Evolutionary conservation across 1,140 invertebrate genomes (phyloP).

Genomic region (Popillia japonica): DNA sequence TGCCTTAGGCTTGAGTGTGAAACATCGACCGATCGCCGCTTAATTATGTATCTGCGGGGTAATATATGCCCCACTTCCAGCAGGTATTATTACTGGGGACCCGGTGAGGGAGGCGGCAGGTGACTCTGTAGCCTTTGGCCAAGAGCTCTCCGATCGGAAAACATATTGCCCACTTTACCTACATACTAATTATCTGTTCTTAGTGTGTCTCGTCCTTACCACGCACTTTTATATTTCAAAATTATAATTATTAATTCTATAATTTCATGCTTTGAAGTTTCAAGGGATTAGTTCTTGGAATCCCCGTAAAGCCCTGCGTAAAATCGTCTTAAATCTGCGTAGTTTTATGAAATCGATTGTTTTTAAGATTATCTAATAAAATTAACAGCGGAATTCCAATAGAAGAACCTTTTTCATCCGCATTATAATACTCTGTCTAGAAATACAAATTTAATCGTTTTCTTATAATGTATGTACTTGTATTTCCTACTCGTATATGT

Average conservation of each 20-base stretch:
- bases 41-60: constrained; percentile 51
- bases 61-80: constrained; percentile 50
- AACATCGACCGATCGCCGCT: constrained; percentile 49
- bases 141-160: constrained; percentile 42
- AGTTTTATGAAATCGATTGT: too few relatives aligned
- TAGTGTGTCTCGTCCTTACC: constrained; percentile 38
- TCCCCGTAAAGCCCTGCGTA: not conserved
- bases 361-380: too few relatives aligned
- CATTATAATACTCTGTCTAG: too few relatives aligned
- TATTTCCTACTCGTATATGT: too few relatives aligned
- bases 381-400: too few relatives aligned
- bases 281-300: constrained; percentile 28
- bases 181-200: constrained; percentile 44
- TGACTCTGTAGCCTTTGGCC: constrained; percentile 47
- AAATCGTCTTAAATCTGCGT: not conserved
- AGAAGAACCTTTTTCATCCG: too few relatives aligned
- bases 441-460: too few relatives aligned
- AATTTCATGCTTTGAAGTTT: constrained; percentile 36
- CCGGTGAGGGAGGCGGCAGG: constrained; percentile 45
- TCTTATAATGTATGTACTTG: too few relatives aligned
- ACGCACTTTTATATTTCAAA: constrained; percentile 40
- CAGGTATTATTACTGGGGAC: constrained; percentile 46
- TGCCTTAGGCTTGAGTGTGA: constrained; percentile 44
- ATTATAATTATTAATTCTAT: constrained; percentile 40
- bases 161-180: constrained; percentile 43